Base-by-base conservation (phyloP, 2,797 vertebrate species). In the Tapirus indicus region DNA sequence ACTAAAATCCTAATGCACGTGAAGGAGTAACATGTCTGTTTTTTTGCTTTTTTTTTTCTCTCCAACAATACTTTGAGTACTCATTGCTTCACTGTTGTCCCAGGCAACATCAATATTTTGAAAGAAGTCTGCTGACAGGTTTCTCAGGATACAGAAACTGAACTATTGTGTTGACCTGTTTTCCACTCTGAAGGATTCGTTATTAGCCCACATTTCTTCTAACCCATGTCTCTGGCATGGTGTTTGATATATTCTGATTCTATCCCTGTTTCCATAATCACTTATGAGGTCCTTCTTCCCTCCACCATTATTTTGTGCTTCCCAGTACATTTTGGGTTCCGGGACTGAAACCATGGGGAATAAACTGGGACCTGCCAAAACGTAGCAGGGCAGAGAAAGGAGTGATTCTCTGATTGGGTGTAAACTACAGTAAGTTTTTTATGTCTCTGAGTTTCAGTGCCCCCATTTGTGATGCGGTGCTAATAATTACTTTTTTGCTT, bases 61-160 rank as follows among this genome's bases (percentile, higher is more conserved):
- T 80, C 25, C 35, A 52, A 32, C 41, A 77, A 10, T 49, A 29
- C n/a, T 58, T 38, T 35, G 54, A 74, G n/a, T 52, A 2, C 35
- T 41, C 35, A 17, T 52, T 68, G 5, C 32, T 79, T 71, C 32
- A 25, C 77, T 47, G 1, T 64, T 49, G 56, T 91, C 71, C n/a
- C 23, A 56, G 94, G 71, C 56, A 35, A 25, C 68, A 29, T 56
- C 79, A 75, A 20, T 35, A 58, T 79, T 95, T 94, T 94, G 68
- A 95, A 91, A 69, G 62, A 88, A 44, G 44, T 66, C 69, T 14
- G 29, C 52, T 92, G 77, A 78, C 47, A 66, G 38, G 41, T 78
- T 60, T 82, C 91, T 80, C 41, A 25, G 75, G 56, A 80, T 74
- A 32, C 52, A 58, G 75, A 92, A 56, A 74, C 38, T 13, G 35